Conservation (phyloP, 2,113 vertebrate genomes). For the Anguilla rostrata region DNA sequence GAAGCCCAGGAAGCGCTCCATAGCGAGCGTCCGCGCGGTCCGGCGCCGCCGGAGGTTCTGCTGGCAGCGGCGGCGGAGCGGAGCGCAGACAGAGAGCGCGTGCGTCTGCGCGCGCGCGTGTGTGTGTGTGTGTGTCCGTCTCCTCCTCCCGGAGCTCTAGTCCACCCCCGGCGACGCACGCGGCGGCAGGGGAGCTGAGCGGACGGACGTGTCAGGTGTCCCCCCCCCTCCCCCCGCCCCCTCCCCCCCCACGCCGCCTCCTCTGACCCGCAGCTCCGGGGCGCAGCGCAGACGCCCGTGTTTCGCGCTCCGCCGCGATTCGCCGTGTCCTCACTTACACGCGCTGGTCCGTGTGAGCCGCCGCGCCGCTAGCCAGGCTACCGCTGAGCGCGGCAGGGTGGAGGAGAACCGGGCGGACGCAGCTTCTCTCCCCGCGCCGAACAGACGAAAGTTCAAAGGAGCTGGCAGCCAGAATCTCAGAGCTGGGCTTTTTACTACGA, state of each 20-base stretch:
- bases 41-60: no score
- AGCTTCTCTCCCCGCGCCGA: no score
- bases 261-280: background rate
- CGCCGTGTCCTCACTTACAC: background rate
- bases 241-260: conserved; percentile 2
- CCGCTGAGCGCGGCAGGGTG: no score
- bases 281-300: background rate
- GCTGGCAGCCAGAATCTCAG: conserved; percentile 56
- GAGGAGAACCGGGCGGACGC: no score
- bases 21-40: conserved; percentile 48
- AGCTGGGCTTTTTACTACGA: conserved; percentile 59
- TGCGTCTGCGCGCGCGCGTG: background rate
- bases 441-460: conserved; percentile 70
- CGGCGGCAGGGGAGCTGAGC: background rate
- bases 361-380: background rate
- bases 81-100: conserved; percentile 29
- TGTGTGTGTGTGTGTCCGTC: conserved; percentile 6
- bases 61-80: background rate
- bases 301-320: background rate
- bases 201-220: background rate
- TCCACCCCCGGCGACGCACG: conserved; percentile 4
- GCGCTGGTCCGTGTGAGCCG: background rate
- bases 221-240: conserved; percentile 16
- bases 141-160: background rate
- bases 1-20: conserved; percentile 94